phyloP scores from a whole-genome alignment of 37 sponge, comb jelly and placozoan genomes.

The Eunapius fragilis region DNA sequence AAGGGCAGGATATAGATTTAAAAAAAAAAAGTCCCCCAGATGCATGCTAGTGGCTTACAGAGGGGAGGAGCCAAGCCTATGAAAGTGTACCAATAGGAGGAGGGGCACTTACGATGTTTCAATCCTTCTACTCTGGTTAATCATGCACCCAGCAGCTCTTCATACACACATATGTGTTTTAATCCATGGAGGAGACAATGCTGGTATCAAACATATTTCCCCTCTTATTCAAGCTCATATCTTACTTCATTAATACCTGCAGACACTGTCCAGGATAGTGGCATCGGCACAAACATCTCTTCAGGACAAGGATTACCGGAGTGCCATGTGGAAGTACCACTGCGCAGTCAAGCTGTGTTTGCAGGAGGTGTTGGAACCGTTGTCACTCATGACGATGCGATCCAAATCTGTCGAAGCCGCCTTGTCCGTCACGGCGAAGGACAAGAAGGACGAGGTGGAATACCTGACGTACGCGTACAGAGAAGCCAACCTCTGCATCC shows the following conservation, averaged over 20 bases:
- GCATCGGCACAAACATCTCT: background rate
- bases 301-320: background rate
- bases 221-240: no score
- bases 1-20: no score
- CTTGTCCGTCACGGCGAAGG: background rate
- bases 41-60: no score
- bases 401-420: background rate
- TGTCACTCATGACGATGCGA: background rate
- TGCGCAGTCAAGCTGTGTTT: background rate
- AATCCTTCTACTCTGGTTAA: no score
- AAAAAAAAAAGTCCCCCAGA: no score
- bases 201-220: no score
- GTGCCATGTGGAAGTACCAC: slow-evolving; percentile 13
- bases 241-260: background rate
- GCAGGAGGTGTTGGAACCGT: background rate
- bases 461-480: background rate
- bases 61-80: no score
- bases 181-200: no score
- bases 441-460: background rate
- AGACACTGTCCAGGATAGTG: slow-evolving; percentile 3
- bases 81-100: no score
- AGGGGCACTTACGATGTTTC: no score
- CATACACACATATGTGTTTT: no score
- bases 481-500: background rate
- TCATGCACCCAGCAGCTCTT: no score